Base-by-base conservation (phyloP, 2,797 vertebrate genomes). In the Loriculus beryllinus region DNA sequence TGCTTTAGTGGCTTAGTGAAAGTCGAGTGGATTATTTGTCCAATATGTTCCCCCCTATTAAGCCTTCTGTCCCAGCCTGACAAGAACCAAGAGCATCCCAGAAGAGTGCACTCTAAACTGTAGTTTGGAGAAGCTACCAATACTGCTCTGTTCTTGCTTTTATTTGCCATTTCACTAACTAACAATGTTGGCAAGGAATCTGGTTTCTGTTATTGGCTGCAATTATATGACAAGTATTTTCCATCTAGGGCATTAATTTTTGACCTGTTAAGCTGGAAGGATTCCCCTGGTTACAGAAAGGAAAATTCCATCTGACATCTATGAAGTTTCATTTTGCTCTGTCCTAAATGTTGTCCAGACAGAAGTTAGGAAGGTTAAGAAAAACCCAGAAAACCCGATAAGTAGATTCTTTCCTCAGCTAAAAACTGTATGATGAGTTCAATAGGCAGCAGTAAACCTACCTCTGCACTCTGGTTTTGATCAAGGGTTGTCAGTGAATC, bases 1-100 rank as follows among this genome's bases (percentile, higher is more conserved):
- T 94, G 76, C 65, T 89, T 92, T 91, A 91, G 72, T 42, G 62
- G 84, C 52, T 88, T 92, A 96, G 65, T 57, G 62, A 92, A 93
- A 93, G 68, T 89, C 84, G 89, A 95, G 82, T 81, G 76, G 72
- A 88, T 94, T 96, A 81, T 81, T 96, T 95, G 71, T 91, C 26
- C 82, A 91, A 62, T 91, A 81, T 89, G 82, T 83, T 93, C 57
- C 31, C 42, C 51, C 29, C 12, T 93, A 62, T 83, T 91, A 93
- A 92, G 39, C 79, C 72, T 91, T 90, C 79, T 83, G 64, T 89
- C 84, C 57, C 65, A 89, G 65, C 20, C 56, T 95, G 85, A 92
- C 69, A 93, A 93, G 65, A 90, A 65, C 22, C 19, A 82, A 87
- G 33, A 33, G 4, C 21, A n/a, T 80, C 87, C 77, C 89, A 83